phyloP scores from a whole-genome alignment of 2,888 invertebrate species.

The Theretra japonica region DNA sequence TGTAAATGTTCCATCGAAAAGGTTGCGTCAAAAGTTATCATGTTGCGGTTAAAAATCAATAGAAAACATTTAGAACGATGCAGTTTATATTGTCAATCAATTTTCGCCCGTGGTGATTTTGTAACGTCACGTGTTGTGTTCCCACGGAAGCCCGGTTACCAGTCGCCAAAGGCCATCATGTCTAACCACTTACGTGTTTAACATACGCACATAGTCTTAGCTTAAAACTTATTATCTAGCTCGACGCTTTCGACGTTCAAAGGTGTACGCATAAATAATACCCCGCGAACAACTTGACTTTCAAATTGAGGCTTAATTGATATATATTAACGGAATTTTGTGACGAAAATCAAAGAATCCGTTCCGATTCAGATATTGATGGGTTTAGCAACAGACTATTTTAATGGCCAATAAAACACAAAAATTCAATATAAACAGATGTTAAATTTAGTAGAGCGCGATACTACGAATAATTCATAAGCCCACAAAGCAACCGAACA shows the following conservation, averaged over 20 bases:
- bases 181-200: slow-evolving; percentile 82
- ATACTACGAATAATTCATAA: slow-evolving; percentile 44
- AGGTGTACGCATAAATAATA: slow-evolving; percentile 80
- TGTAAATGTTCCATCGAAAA: neutral
- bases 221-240: slow-evolving; percentile 83
- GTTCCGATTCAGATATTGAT: slow-evolving; percentile 20
- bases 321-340: neutral
- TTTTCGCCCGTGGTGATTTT: slow-evolving; percentile 79
- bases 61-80: slow-evolving; percentile 36
- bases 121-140: slow-evolving; percentile 80
- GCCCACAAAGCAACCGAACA: slow-evolving; percentile 67
- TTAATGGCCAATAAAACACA: slow-evolving; percentile 18
- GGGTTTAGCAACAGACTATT: neutral
- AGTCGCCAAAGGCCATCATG: slow-evolving; percentile 81
- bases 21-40: neutral
- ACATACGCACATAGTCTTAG: slow-evolving; percentile 79
- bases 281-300: slow-evolving; percentile 67
- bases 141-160: slow-evolving; percentile 81
- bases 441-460: slow-evolving; percentile 35
- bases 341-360: slow-evolving; percentile 13
- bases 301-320: slow-evolving; percentile 63
- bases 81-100: slow-evolving; percentile 73
- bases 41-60: slow-evolving; percentile 29
- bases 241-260: slow-evolving; percentile 78
- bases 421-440: slow-evolving; percentile 15